Percentiles rank a stretch among this genome's conserved stretches.
phyloP scores from a whole-genome alignment of 2,113 vertebrate genomes.

The Montifringilla adamsi region DNA sequence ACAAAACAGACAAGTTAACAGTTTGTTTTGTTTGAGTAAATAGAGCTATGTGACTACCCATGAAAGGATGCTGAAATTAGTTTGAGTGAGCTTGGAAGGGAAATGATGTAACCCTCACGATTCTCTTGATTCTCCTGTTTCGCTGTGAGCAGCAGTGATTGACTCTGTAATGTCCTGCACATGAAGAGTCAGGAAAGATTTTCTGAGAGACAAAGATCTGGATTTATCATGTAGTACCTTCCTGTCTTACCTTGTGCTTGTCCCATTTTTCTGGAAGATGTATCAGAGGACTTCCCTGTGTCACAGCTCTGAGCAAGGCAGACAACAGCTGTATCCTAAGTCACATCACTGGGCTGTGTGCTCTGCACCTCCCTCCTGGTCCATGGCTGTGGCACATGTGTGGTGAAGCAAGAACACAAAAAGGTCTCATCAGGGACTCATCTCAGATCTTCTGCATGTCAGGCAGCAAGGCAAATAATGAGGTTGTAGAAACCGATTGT shows the following conservation, averaged over 20 bases:
- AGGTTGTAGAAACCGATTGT: background rate
- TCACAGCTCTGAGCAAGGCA: background rate
- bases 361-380: background rate
- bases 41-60: background rate
- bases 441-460: background rate
- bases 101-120: background rate
- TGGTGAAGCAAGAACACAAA: background rate
- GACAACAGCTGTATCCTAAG: background rate
- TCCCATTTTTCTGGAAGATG: background rate
- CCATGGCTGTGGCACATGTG: background rate
- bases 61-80: background rate
- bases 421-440: background rate
- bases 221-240: background rate
- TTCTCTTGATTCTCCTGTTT: background rate
- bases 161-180: background rate
- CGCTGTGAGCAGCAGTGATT: background rate
- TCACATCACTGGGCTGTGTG: accelerated
- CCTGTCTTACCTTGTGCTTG: background rate
- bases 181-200: background rate
- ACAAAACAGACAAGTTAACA: background rate
- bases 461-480: background rate
- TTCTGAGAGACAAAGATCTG: background rate
- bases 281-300: background rate
- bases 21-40: background rate
- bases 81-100: background rate